These are phyloP conservation scores for Physella acuta DNA, from an alignment of 1,140 invertebrate genomes.

Conservation along the genomic window DNA sequence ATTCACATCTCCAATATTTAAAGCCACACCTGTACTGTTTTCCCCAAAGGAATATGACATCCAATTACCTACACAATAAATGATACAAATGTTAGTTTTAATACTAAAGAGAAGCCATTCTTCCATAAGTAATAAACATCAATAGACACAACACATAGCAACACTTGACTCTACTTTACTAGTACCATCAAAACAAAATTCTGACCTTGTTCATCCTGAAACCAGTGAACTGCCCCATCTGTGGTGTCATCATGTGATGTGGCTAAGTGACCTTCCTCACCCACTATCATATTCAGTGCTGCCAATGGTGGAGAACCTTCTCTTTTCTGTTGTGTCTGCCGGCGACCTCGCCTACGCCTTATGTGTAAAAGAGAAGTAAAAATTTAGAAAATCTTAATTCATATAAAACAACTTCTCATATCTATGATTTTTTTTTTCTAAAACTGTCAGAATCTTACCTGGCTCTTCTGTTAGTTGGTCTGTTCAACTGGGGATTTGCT, in stretches of 20 bases:
- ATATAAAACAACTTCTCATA: background rate
- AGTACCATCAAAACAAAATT: background rate
- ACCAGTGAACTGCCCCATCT: conserved; percentile 85
- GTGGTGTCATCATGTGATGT: conserved; percentile 83
- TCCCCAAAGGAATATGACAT: conserved; percentile 86
- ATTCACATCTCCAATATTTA: conserved; percentile 29
- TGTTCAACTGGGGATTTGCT: conserved; percentile 17
- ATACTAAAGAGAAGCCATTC: background rate
- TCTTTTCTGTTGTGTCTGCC: conserved; percentile 15
- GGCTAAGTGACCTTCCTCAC: conserved; percentile 70
- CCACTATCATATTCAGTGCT: conserved; percentile 29
- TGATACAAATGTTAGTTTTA: background rate
- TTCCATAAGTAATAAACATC: no score
- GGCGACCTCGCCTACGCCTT: conserved; percentile 22
- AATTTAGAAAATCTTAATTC: background rate
- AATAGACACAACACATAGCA: no score
- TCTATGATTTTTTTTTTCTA: no score
- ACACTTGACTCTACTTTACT: conserved; percentile 2
- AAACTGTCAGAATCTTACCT: conserved; percentile 19
- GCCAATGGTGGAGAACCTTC: conserved; percentile 32
- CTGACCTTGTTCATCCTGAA: conserved; percentile 63
- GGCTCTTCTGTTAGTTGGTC: conserved; percentile 20
- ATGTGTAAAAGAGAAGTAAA: background rate
- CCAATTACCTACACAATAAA: conserved; percentile 62
- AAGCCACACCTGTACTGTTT: conserved; percentile 67